These are phyloP conservation scores for Dorcus parallelipipedus DNA, from an alignment of 2,888 invertebrate species.

Conservation along the genomic window DNA sequence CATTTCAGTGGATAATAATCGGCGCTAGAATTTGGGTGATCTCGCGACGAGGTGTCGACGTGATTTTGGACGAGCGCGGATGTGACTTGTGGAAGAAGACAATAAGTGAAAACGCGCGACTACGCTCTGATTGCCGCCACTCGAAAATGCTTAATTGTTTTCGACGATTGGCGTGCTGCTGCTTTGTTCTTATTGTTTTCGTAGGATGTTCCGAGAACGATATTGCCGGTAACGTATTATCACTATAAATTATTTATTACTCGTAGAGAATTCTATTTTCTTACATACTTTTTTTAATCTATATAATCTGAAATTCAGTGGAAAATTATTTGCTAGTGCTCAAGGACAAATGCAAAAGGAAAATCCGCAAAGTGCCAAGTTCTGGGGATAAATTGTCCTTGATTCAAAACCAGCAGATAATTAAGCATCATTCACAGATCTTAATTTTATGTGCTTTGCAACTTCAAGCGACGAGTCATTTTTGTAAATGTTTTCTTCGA, in stretches of 20 bases:
- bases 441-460: too few species aligned
- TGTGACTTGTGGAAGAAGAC: slow-evolving; percentile 14
- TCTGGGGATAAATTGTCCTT: too few species aligned
- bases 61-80: neutral
- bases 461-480: too few species aligned
- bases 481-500: too few species aligned
- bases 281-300: neutral
- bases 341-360: too few species aligned
- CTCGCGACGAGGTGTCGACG: too few species aligned
- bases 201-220: slow-evolving; percentile 42
- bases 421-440: too few species aligned
- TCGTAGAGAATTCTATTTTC: neutral
- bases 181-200: slow-evolving; percentile 33
- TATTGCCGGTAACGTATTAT: slow-evolving; percentile 38
- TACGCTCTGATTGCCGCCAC: slow-evolving; percentile 40
- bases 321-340: too few species aligned
- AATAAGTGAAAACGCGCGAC: slow-evolving; percentile 30
- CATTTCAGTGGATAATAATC: slow-evolving; percentile 18
- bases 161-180: slow-evolving; percentile 39
- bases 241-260: neutral
- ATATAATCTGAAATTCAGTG: too few species aligned
- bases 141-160: slow-evolving; percentile 43
- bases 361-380: too few species aligned
- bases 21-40: neutral
- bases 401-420: too few species aligned